These are phyloP conservation scores for Drosophila sp. DNA, from an alignment of 1,140 invertebrate species.

Conservation along the genomic window DNA sequence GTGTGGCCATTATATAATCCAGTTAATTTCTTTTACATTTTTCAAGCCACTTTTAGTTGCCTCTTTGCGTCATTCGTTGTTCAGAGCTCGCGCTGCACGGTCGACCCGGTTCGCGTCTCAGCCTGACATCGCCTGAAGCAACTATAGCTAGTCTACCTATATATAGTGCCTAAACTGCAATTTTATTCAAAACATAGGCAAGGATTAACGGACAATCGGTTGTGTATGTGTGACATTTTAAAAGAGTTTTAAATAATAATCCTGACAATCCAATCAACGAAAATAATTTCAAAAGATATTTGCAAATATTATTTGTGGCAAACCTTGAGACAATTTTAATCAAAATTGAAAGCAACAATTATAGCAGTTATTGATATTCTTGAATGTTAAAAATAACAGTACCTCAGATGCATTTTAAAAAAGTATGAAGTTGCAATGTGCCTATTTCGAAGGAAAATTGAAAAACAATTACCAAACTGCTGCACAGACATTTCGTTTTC, in stretches of 20 bases:
- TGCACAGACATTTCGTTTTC: conserved; percentile 21
- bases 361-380: no score
- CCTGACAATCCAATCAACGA: not conserved
- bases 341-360: no score
- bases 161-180: not conserved
- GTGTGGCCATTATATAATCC: conserved; percentile 76
- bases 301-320: not conserved
- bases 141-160: not conserved
- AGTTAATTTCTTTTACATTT: conserved; percentile 83
- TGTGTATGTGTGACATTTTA: not conserved
- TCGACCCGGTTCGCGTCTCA: conserved; percentile 42
- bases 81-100: conserved; percentile 68
- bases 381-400: no score
- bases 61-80: conserved; percentile 74
- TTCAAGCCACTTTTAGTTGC: conserved; percentile 61
- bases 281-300: not conserved
- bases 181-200: not conserved
- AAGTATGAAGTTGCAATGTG: not conserved
- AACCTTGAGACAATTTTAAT: no score
- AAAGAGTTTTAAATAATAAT: not conserved
- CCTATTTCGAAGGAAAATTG: not conserved
- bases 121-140: conserved; percentile 7
- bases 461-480: conserved; percentile 33
- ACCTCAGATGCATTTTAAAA: no score
- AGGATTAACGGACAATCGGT: not conserved